Conservation (phyloP, 2,113 vertebrate genomes). For the Cranoglanis bouderius region DNA sequence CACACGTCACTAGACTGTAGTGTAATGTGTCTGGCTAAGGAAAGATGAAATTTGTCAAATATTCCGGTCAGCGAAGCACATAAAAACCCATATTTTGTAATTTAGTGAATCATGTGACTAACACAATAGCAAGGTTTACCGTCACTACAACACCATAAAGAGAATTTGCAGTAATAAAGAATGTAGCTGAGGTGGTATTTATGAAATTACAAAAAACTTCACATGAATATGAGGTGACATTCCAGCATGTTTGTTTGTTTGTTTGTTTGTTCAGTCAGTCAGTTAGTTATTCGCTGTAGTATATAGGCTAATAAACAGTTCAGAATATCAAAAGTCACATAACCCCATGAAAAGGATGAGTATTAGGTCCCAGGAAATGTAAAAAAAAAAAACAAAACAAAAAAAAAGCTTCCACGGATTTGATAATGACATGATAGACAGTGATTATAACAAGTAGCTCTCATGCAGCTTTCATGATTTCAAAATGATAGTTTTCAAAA, state of each 20-base stretch:
- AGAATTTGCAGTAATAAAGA: background rate
- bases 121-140: background rate
- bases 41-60: slow-evolving; percentile 2
- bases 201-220: background rate
- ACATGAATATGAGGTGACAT: background rate
- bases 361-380: background rate
- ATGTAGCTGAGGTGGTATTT: background rate
- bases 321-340: background rate
- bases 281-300: background rate
- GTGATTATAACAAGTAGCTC: background rate
- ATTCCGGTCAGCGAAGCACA: background rate
- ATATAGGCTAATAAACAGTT: background rate
- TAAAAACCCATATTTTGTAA: background rate
- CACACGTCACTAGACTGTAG: slow-evolving; percentile 1
- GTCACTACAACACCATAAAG: background rate
- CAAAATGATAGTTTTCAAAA: background rate
- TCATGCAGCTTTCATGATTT: background rate
- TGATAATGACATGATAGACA: background rate
- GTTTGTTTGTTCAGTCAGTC: background rate
- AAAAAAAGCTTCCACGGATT: background rate
- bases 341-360: background rate
- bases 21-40: background rate
- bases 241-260: background rate
- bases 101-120: background rate
- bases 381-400: background rate